phyloP scores from a whole-genome alignment of 2,797 vertebrate species.

The Thaleichthys pacificus region DNA sequence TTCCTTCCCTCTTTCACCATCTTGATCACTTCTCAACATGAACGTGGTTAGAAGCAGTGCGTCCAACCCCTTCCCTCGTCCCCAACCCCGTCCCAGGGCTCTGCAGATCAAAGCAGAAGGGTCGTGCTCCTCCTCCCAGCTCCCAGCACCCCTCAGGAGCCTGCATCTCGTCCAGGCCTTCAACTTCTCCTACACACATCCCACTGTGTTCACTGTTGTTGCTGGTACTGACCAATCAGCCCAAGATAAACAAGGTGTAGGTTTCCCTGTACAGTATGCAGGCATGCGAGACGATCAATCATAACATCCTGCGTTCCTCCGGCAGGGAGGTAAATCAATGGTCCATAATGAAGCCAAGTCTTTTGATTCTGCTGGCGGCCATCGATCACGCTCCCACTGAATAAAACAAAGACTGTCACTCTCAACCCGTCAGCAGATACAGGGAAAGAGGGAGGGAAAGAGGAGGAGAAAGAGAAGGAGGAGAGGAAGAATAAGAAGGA shows the following conservation, averaged over 20 bases:
- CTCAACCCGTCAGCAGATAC: conserved; percentile 25
- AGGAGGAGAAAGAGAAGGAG: conserved; percentile 20
- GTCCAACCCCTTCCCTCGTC: conserved; percentile 16
- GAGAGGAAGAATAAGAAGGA: not conserved
- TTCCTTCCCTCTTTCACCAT: not conserved
- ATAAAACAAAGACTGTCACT: conserved; percentile 31
- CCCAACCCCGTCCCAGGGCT: conserved; percentile 23
- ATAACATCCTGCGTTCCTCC: conserved; percentile 17
- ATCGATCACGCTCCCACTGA: conserved; percentile 49
- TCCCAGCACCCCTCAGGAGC: not conserved
- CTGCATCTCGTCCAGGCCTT: not conserved
- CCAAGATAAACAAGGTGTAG: conserved; percentile 19
- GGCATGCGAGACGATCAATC: conserved; percentile 22
- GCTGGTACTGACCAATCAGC: not conserved
- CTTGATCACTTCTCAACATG: conserved; percentile 31
- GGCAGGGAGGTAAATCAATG: conserved; percentile 37
- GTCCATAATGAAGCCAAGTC: conserved; percentile 46
- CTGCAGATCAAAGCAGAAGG: conserved; percentile 15
- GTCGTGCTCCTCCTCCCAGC: conserved; percentile 10
- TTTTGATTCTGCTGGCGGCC: conserved; percentile 39
- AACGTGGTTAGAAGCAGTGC: conserved; percentile 32
- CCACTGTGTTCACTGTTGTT: conserved; percentile 6
- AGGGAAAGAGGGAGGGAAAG: conserved; percentile 23
- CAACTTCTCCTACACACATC: conserved; percentile 4
- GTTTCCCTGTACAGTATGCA: conserved; percentile 13